Conservation (phyloP, 2,888 invertebrate genomes). For the Drosophila koepferae region DNA sequence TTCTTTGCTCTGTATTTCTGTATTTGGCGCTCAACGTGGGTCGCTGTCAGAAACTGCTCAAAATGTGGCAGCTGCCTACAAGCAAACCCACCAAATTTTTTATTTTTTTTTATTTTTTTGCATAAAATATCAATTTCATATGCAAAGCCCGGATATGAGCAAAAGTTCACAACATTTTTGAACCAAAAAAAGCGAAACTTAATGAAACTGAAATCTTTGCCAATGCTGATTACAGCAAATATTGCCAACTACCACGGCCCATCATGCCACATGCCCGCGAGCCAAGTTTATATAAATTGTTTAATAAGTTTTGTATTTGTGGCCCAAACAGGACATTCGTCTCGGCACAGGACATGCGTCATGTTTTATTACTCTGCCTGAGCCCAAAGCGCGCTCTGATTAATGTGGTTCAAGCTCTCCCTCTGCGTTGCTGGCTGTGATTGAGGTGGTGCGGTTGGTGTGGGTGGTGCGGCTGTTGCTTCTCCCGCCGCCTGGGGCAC, state of each 20-base stretch:
- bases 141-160: slow-evolving; percentile 63
- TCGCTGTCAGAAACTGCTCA: slow-evolving; percentile 63
- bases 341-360: slow-evolving; percentile 21
- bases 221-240: slow-evolving; percentile 21
- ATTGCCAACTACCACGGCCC: slow-evolving; percentile 19
- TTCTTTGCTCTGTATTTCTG: background rate
- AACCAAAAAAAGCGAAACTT: slow-evolving; percentile 27
- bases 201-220: slow-evolving; percentile 69
- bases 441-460: background rate
- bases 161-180: slow-evolving; percentile 39
- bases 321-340: slow-evolving; percentile 37
- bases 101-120: slow-evolving; percentile 55
- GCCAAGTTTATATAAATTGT: slow-evolving; percentile 63
- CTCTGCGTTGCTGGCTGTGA: background rate
- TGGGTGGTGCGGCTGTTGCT: background rate
- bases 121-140: slow-evolving; percentile 80
- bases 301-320: slow-evolving; percentile 53
- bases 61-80: slow-evolving; percentile 36
- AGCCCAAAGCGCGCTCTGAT: slow-evolving; percentile 48
- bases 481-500: slow-evolving; percentile 14
- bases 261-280: background rate
- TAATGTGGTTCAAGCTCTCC: slow-evolving; percentile 38
- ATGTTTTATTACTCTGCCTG: slow-evolving; percentile 16
- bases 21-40: slow-evolving; percentile 10
- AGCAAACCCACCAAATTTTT: background rate